Evolutionary conservation across 1,140 invertebrate species (phyloP).

Genomic region (Chionoecetes opilio): DNA sequence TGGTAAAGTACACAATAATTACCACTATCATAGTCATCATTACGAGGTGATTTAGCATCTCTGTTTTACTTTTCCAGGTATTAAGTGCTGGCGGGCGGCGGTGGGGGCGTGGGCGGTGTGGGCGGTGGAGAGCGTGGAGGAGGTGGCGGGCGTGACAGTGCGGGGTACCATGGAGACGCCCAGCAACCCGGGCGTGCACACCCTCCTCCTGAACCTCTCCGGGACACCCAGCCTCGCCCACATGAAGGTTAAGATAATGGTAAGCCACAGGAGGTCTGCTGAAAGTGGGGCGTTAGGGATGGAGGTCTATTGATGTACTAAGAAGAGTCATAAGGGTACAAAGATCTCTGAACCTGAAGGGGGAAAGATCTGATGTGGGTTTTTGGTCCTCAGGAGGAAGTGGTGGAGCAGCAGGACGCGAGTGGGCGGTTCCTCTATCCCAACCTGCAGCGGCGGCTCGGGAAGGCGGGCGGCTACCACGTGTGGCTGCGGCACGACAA

Average conservation of each 20-base stretch:
- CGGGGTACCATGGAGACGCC: constrained; percentile 52
- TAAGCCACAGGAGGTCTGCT: constrained; percentile 2
- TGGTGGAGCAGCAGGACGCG: constrained; percentile 39
- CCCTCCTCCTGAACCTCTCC: constrained; percentile 60
- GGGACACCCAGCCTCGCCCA: constrained; percentile 43
- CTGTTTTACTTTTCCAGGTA: constrained; percentile 2
- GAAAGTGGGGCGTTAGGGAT: background rate
- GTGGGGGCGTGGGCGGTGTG: constrained; percentile 66
- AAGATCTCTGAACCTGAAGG: background rate
- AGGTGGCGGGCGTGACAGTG: constrained; percentile 50
- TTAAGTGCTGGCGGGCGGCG: constrained; percentile 66
- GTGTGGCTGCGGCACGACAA: constrained; percentile 62
- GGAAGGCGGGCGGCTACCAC: constrained; percentile 51
- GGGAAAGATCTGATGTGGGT: background rate
- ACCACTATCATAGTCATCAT: background rate
- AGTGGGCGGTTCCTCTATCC: constrained; percentile 58
- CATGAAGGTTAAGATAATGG: constrained; percentile 60
- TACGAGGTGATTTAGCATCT: too few species aligned
- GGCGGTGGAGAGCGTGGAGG: constrained; percentile 61
- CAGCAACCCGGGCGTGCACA: constrained; percentile 41
- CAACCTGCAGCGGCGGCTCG: constrained; percentile 59
- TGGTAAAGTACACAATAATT: too few species aligned
- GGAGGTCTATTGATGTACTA: background rate
- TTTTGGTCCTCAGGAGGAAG: constrained; percentile 46
- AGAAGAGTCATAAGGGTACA: background rate